Conservation (phyloP, 2,113 vertebrate genomes). For the Urocitellus parryii region DNA sequence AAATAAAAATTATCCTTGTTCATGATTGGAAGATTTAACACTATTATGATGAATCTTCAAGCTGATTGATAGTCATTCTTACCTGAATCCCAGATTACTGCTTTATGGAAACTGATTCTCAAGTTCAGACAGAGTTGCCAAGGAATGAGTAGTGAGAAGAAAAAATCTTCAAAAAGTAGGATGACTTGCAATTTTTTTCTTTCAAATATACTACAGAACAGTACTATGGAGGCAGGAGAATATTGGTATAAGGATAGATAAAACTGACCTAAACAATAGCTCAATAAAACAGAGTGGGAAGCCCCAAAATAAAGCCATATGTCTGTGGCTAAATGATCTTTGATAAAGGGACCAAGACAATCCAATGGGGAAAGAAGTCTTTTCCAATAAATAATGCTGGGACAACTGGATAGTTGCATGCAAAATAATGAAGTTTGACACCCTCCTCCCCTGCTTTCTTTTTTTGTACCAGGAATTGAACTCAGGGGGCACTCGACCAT, state of each 20-base stretch:
- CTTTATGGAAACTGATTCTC: not conserved
- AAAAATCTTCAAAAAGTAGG: not conserved
- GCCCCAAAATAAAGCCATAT: not conserved
- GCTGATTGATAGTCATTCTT: not conserved
- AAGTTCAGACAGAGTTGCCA: not conserved
- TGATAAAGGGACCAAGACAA: conserved; percentile 11
- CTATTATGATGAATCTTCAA: not conserved
- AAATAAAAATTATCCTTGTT: not conserved
- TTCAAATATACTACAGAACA: not conserved
- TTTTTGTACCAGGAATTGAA: too few species aligned
- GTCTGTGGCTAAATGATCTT: not conserved
- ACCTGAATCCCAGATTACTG: not conserved
- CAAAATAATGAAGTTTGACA: not conserved
- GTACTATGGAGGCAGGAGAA: not conserved
- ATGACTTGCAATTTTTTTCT: not conserved
- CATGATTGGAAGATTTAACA: not conserved
- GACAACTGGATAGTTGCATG: not conserved
- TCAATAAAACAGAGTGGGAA: not conserved
- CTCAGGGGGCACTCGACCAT: too few species aligned
- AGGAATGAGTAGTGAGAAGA: not conserved
- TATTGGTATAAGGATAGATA: not conserved
- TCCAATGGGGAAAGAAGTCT: not conserved
- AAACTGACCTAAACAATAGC: not conserved
- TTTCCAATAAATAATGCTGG: not conserved
- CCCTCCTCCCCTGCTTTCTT: too few species aligned